A percentile compares a stretch with the other conserved stretches of the same genome.
Evolutionary conservation across 2,888 invertebrate genomes (phyloP).

Genomic region (Helleia helle): DNA sequence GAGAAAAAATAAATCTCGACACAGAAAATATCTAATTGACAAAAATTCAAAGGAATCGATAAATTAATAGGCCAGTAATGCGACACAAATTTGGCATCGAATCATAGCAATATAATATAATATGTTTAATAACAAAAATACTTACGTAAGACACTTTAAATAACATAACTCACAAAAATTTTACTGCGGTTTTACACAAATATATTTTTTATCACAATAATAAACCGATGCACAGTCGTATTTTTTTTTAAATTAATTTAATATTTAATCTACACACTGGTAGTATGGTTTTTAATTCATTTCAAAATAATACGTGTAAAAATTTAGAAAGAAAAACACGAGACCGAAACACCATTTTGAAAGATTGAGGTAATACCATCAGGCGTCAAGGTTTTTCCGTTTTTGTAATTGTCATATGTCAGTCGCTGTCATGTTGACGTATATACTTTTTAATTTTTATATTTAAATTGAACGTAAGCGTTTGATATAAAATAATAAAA

Average conservation of each 20-base stretch:
- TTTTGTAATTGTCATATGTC: slow-evolving; percentile 15
- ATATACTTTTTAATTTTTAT: background rate
- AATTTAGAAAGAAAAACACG: slow-evolving; percentile 59
- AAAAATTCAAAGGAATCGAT: slow-evolving; percentile 12
- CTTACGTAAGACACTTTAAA: slow-evolving; percentile 65
- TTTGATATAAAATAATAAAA: no score
- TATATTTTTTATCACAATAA: slow-evolving; percentile 28
- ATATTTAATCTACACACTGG: slow-evolving; percentile 27
- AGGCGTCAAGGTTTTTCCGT: slow-evolving; percentile 49
- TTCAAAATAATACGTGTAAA: slow-evolving; percentile 39
- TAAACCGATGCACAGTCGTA: slow-evolving; percentile 24
- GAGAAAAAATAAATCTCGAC: slow-evolving; percentile 11
- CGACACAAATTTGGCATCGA: slow-evolving; percentile 10
- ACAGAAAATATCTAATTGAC: slow-evolving; percentile 16
- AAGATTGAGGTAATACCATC: slow-evolving; percentile 58
- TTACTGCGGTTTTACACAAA: slow-evolving; percentile 34
- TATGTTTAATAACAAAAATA: slow-evolving; percentile 55
- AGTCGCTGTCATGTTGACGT: background rate
- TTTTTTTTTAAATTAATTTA: slow-evolving; percentile 31
- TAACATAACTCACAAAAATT: slow-evolving; percentile 52
- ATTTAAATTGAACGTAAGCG: no score
- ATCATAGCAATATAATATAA: slow-evolving; percentile 1
- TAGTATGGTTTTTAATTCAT: slow-evolving; percentile 40
- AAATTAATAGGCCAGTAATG: slow-evolving; percentile 10
- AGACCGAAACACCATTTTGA: slow-evolving; percentile 66